Conservation (phyloP, 1,140 invertebrate genomes). For the Cydia fagiglandana region DNA sequence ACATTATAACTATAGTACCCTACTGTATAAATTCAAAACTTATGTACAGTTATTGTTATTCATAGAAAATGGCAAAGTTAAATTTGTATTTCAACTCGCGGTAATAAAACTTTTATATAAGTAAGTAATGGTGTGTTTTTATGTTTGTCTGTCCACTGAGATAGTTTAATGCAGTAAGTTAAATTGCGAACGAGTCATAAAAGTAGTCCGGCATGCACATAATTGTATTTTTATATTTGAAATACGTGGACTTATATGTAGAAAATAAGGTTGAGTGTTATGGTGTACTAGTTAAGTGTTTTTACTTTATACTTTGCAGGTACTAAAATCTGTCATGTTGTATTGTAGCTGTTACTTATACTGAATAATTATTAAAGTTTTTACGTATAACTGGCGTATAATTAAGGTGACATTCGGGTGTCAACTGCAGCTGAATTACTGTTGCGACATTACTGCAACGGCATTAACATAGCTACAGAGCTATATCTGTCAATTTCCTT, state of each 20-base stretch:
- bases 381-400: no score
- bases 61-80: constrained; percentile 7
- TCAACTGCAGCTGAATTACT: no score
- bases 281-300: no score
- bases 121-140: constrained; percentile 14
- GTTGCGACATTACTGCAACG: no score
- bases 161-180: constrained; percentile 28
- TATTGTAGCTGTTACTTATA: background rate
- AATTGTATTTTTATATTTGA: background rate
- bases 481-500: no score
- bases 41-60: constrained; percentile 4
- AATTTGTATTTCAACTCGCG: background rate
- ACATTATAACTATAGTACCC: no score
- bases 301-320: background rate
- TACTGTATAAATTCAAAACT: constrained; percentile 5
- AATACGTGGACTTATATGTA: background rate
- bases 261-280: background rate
- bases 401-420: background rate
- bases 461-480: no score
- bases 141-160: constrained; percentile 20
- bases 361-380: background rate
- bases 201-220: constrained; percentile 8
- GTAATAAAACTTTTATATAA: constrained; percentile 29
- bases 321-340: background rate
- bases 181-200: constrained; percentile 21